phyloP scores from a whole-genome alignment of 2,888 invertebrate species.

The Drosophila fungiperda region DNA sequence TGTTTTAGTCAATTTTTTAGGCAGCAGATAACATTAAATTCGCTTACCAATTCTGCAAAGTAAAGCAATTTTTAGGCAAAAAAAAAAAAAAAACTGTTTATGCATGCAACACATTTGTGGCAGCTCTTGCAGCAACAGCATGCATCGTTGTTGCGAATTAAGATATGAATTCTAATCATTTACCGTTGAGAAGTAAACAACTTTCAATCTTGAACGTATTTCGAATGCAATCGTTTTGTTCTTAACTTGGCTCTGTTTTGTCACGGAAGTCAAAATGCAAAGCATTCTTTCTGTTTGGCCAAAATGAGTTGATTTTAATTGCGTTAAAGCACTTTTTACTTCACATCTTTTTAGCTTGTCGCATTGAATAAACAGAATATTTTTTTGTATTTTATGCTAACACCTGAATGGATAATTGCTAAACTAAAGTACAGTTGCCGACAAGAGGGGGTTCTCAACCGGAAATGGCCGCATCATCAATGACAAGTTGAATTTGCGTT shows the following conservation, averaged over 20 bases:
- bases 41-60: background rate
- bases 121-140: background rate
- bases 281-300: background rate
- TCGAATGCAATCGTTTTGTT: background rate
- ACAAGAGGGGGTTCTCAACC: constrained; percentile 10
- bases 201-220: background rate
- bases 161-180: background rate
- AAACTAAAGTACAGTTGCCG: constrained; percentile 26
- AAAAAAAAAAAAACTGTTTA: background rate
- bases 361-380: background rate
- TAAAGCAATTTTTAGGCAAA: background rate
- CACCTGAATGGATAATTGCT: background rate
- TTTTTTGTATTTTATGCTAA: background rate
- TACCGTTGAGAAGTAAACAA: background rate
- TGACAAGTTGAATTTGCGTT: constrained; percentile 17
- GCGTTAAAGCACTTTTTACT: background rate
- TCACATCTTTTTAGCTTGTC: background rate
- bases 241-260: background rate
- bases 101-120: background rate
- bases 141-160: background rate
- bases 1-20: background rate
- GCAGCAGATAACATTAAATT: constrained; percentile 7
- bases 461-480: constrained; percentile 34
- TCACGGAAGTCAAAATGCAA: background rate
- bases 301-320: background rate